A percentile compares a stretch with the other conserved stretches of the same genome.
These are phyloP conservation scores for Buphagus erythrorhynchus DNA, from an alignment of 2,797 vertebrate species.

Conservation along the genomic window DNA sequence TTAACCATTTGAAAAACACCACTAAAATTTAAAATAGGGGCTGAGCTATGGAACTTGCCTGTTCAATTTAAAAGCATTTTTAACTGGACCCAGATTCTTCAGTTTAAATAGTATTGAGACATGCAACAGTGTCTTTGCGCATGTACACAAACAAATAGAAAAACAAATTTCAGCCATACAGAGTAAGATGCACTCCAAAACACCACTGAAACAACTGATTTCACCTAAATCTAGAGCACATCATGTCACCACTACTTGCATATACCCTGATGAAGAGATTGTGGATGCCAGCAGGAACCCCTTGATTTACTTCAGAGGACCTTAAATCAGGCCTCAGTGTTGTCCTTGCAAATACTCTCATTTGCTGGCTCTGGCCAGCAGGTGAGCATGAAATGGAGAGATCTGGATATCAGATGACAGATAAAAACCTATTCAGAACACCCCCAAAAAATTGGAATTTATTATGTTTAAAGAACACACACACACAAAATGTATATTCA, in stretches of 20 bases:
- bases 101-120: not conserved
- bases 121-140: not conserved
- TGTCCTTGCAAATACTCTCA: not conserved
- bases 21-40: not conserved
- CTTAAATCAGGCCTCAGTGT: not conserved
- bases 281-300: not conserved
- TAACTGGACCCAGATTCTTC: not conserved
- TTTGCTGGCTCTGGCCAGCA: not conserved
- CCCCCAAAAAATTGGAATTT: fast-evolving
- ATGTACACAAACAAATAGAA: not conserved
- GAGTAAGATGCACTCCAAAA: not conserved
- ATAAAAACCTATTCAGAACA: not conserved
- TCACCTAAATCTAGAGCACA: not conserved
- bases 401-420: not conserved
- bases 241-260: not conserved
- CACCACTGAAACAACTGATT: not conserved
- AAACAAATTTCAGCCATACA: not conserved
- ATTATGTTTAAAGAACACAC: not conserved
- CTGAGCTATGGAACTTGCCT: not conserved
- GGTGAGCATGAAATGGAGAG: not conserved
- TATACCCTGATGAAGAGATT: not conserved
- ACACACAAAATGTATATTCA: not conserved
- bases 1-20: not conserved
- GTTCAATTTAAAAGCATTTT: not conserved
- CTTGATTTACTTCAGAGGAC: not conserved